Base-by-base conservation (phyloP, 2,797 vertebrate species). In the Mionectes olivaceus region DNA sequence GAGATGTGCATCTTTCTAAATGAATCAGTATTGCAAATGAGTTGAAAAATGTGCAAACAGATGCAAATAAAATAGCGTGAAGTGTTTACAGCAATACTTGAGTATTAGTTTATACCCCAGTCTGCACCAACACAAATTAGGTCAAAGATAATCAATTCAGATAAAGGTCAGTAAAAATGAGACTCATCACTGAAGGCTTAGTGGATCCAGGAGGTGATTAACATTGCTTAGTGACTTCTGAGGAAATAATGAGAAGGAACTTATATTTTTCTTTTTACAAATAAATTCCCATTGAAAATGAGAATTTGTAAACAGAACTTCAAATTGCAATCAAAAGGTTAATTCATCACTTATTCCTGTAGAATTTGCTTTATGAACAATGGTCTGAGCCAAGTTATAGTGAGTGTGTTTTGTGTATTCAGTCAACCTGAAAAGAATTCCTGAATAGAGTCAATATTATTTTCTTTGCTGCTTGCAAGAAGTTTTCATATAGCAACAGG, bases 401-500 rank as follows among this genome's bases (percentile, higher is more conserved):
- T n/a, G 68, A 49, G 21, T 41, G n/a, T 32, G 24, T 82, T 78
- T 81, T 83, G 22, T 78, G 67, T 92, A 1, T 87, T 91, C 46
- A 14, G 46, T 57, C 22, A 37, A 8, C 61, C 60, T 87, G 74
- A 33, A 76, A 88, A 70, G 4, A 37, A 14, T 71, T 93, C 35
- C 49, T 49, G 33, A 93, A 46, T 8, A 65, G 14, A 73, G 23
- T 56, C 52, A 56, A 5, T 78, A 43, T 55, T 73, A 47, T 83
- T 87, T 87, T 50, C 19, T 60, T 79, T 80, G 41, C 57, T 92
- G 21, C 32, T 67, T 87, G 49, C 39, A 68, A 43, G 21, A 76
- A 59, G n/a, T 92, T 96, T 92, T 93, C 75, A 60, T 89, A 69
- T 57, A 87, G 68, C 68, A 92, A 53, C 71, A 83, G 65, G 39